phyloP scores from a whole-genome alignment of 2,888 invertebrate species.

The Callosobruchus maculatus region DNA sequence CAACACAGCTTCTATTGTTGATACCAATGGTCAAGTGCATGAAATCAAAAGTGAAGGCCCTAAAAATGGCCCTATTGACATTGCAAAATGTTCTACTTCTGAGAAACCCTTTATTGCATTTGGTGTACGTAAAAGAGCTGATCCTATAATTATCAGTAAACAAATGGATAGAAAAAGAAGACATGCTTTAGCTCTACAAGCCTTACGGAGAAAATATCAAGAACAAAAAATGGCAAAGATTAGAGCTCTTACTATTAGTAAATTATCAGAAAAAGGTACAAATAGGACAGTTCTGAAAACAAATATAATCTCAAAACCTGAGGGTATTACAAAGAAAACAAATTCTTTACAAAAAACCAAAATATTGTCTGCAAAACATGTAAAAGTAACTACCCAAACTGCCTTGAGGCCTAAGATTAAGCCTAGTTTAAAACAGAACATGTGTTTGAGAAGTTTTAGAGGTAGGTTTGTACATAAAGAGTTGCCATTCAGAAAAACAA shows the following conservation, averaged over 20 bases:
- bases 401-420: conserved; percentile 34
- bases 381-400: conserved; percentile 42
- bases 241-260: conserved; percentile 48
- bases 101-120: conserved; percentile 52
- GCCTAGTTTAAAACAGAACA: conserved; percentile 41
- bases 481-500: conserved; percentile 32
- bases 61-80: conserved; percentile 42
- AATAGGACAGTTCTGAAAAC: conserved; percentile 50
- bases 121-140: conserved; percentile 58
- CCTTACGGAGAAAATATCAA: conserved; percentile 58
- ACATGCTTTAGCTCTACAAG: conserved; percentile 53
- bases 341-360: conserved; percentile 42
- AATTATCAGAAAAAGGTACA: conserved; percentile 46
- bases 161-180: conserved; percentile 48
- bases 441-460: conserved; percentile 49
- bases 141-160: conserved; percentile 48
- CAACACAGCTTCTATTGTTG: conserved; percentile 50
- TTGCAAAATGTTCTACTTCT: conserved; percentile 37
- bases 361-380: conserved; percentile 44
- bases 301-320: conserved; percentile 49
- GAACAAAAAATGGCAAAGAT: conserved; percentile 59
- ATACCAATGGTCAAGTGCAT: conserved; percentile 42
- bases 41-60: conserved; percentile 40
- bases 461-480: conserved; percentile 47
- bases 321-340: conserved; percentile 42